Conservation (phyloP, 2,113 vertebrate species). For the Lasiurus cinereus region DNA sequence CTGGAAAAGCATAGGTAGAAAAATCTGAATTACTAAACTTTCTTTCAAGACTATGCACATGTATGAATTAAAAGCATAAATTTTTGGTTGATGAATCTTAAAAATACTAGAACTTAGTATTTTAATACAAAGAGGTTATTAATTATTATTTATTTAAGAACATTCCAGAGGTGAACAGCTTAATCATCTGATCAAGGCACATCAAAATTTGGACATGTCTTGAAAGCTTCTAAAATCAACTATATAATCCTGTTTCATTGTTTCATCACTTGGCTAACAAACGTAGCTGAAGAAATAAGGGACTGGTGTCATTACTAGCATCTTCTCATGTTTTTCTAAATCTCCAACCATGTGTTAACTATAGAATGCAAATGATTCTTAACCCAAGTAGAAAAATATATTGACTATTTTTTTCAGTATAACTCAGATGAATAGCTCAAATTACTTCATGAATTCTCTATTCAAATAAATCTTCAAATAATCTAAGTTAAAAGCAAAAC, state of each 20-base stretch:
- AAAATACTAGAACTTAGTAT: background rate
- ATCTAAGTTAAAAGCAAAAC: slow-evolving; percentile 15
- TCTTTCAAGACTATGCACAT: background rate
- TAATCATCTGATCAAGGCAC: background rate
- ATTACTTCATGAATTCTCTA: slow-evolving; percentile 30
- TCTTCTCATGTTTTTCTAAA: background rate
- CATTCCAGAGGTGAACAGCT: background rate
- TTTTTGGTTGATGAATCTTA: background rate
- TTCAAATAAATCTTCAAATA: slow-evolving; percentile 43
- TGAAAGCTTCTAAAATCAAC: slow-evolving; percentile 11
- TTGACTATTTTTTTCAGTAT: background rate
- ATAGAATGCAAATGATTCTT: slow-evolving; percentile 3
- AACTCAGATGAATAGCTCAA: background rate
- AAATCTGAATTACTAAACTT: slow-evolving; percentile 20
- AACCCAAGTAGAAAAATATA: background rate
- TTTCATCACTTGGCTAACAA: background rate
- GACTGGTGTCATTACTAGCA: background rate
- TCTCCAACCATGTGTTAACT: background rate
- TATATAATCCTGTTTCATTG: background rate
- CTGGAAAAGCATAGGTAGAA: background rate
- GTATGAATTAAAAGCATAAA: background rate
- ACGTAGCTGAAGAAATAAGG: background rate
- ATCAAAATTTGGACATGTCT: background rate
- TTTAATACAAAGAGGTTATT: slow-evolving; percentile 34
- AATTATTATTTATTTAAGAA: background rate